A percentile compares a stretch with the other conserved stretches of the same genome.
Conservation (phyloP, 2,113 vertebrate genomes). For the Tiliqua scincoides region DNA sequence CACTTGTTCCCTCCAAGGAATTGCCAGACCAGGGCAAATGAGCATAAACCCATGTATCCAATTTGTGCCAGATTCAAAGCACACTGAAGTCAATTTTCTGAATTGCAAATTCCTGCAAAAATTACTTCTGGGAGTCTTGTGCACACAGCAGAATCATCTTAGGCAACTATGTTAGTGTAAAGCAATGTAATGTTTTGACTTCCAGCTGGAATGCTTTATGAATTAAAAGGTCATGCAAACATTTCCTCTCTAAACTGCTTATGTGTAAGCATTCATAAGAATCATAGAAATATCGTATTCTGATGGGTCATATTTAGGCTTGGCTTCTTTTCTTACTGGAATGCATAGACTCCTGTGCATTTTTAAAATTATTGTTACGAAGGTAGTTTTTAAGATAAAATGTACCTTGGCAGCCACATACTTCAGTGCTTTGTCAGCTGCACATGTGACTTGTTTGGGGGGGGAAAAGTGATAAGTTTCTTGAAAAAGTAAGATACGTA, state of each 20-base stretch:
- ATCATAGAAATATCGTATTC: constrained; percentile 30
- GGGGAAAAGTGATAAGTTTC: constrained; percentile 44
- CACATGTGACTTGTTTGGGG: constrained; percentile 51
- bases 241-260: constrained; percentile 34
- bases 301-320: constrained; percentile 30
- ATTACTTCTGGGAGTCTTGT: constrained; percentile 24
- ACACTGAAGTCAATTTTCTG: constrained; percentile 63
- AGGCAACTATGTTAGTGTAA: constrained; percentile 10
- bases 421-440: constrained; percentile 65
- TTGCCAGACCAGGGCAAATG: constrained; percentile 19
- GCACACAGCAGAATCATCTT: constrained; percentile 28
- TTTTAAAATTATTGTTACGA: constrained; percentile 25
- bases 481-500: constrained; percentile 14
- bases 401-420: constrained; percentile 56
- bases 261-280: background rate
- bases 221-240: constrained; percentile 40
- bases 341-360: constrained; percentile 17
- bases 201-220: background rate
- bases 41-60: constrained; percentile 58
- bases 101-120: constrained; percentile 38
- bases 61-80: constrained; percentile 60
- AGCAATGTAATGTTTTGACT: constrained; percentile 22
- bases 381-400: constrained; percentile 44
- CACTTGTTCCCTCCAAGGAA: background rate
- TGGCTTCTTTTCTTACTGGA: background rate